A percentile compares a stretch with the other conserved stretches of the same genome.
Conservation (phyloP, 2,888 invertebrate species). For the Leptinotarsa haldemani region DNA sequence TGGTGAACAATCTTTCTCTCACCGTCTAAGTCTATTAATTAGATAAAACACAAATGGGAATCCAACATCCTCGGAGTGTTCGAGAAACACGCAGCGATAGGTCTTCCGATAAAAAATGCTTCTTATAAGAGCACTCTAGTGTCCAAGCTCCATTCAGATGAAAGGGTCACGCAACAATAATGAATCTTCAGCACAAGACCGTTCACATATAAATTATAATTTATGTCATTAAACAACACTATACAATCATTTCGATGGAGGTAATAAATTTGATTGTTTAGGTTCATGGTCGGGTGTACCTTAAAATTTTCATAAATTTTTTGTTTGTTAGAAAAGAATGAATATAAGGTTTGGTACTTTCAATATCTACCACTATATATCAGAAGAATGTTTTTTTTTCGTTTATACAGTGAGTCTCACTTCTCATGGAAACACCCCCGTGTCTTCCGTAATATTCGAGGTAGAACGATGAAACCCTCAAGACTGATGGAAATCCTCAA, state of each 20-base stretch:
- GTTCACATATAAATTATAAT: slow-evolving; percentile 52
- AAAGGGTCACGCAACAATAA: slow-evolving; percentile 35
- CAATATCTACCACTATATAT: no score
- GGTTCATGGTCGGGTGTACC: neutral
- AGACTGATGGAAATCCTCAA: no score
- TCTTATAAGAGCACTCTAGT: slow-evolving; percentile 6
- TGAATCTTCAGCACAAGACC: slow-evolving; percentile 37
- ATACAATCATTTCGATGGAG: neutral
- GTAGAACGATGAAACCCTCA: no score
- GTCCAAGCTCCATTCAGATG: neutral
- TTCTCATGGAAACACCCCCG: no score
- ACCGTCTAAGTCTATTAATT: neutral
- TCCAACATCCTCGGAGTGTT: neutral
- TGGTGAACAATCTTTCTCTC: neutral
- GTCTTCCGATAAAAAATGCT: slow-evolving; percentile 2
- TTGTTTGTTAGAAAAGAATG: neutral
- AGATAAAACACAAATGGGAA: slow-evolving; percentile 10
- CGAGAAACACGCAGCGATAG: neutral
- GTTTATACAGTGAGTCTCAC: no score
- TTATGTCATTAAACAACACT: slow-evolving; percentile 50
- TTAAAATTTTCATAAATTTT: neutral
- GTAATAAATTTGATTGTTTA: neutral
- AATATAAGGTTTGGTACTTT: no score
- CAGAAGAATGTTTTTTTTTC: no score
- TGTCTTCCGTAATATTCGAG: no score